Percentiles rank a stretch among this genome's conserved stretches.
Evolutionary conservation across 2,113 vertebrate genomes (phyloP).

Genomic region (Indicator indicator): DNA sequence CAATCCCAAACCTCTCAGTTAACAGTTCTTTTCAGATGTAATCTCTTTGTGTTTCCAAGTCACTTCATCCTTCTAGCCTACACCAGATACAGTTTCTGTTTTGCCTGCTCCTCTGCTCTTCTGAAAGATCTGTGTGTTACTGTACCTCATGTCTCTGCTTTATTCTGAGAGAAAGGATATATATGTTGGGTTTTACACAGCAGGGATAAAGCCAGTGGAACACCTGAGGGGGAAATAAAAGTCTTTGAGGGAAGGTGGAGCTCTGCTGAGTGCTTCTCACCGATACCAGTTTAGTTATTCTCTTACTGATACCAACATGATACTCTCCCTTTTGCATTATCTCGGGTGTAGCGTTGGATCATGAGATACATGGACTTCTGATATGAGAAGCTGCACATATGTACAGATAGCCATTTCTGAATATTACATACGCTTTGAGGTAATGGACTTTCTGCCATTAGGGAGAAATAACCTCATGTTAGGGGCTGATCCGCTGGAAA

Average conservation of each 20-base stretch:
- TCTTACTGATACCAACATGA: neutral
- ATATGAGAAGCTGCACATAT: neutral
- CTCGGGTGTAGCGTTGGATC: neutral
- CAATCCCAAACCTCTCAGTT: neutral
- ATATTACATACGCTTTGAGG: neutral
- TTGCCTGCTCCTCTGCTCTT: neutral
- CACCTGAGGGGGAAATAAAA: neutral
- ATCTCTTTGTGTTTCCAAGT: neutral
- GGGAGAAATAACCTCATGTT: too few relatives aligned
- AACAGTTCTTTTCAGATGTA: neutral
- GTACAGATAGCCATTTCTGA: neutral
- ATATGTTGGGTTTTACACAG: rapidly evolving
- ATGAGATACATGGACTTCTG: neutral
- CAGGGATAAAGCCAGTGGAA: neutral
- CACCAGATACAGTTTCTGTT: neutral
- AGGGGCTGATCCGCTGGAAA: too few relatives aligned
- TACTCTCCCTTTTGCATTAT: neutral
- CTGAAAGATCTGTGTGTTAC: neutral
- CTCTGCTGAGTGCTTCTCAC: neutral
- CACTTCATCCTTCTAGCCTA: neutral
- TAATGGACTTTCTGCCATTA: neutral
- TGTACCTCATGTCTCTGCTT: neutral
- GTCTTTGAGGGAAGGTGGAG: neutral
- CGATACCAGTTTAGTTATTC: neutral
- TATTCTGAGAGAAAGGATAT: neutral